Percentiles rank a stretch among this genome's conserved stretches.
phyloP scores from a whole-genome alignment of 2,888 invertebrate species.

The Nineta flava region DNA sequence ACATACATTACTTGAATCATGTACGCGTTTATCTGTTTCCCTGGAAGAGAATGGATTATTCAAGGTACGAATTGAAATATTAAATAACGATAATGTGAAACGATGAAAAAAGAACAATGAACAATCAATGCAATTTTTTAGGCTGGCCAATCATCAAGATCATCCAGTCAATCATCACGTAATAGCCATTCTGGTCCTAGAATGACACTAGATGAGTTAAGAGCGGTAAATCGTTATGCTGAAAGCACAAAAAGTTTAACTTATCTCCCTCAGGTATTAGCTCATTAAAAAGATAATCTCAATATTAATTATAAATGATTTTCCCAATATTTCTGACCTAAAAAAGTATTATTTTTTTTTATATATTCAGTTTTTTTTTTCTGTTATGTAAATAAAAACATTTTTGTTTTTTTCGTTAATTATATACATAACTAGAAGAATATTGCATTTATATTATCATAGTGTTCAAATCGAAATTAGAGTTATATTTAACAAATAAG shows the following conservation, averaged over 20 bases:
- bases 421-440: too few relatives aligned
- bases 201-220: slow-evolving; percentile 69
- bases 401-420: too few relatives aligned
- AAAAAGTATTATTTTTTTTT: too few relatives aligned
- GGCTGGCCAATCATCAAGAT: slow-evolving; percentile 42
- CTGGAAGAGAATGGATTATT: slow-evolving; percentile 68
- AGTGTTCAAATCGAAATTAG: too few relatives aligned
- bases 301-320: too few relatives aligned
- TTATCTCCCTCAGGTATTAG: slow-evolving; percentile 75
- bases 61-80: slow-evolving; percentile 30
- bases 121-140: slow-evolving; percentile 9
- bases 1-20: slow-evolving; percentile 71
- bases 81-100: too few relatives aligned
- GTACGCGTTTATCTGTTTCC: slow-evolving; percentile 73
- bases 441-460: too few relatives aligned
- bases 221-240: slow-evolving; percentile 77
- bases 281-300: slow-evolving; percentile 10
- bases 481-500: too few relatives aligned
- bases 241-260: slow-evolving; percentile 84
- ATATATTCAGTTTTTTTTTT: too few relatives aligned
- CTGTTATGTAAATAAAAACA: too few relatives aligned
- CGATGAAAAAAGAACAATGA: not conserved
- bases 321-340: too few relatives aligned
- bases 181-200: slow-evolving; percentile 43
- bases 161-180: slow-evolving; percentile 49